A percentile compares a stretch with the other conserved stretches of the same genome.
Conservation (phyloP, 2,113 vertebrate species). For the Morone saxatilis region DNA sequence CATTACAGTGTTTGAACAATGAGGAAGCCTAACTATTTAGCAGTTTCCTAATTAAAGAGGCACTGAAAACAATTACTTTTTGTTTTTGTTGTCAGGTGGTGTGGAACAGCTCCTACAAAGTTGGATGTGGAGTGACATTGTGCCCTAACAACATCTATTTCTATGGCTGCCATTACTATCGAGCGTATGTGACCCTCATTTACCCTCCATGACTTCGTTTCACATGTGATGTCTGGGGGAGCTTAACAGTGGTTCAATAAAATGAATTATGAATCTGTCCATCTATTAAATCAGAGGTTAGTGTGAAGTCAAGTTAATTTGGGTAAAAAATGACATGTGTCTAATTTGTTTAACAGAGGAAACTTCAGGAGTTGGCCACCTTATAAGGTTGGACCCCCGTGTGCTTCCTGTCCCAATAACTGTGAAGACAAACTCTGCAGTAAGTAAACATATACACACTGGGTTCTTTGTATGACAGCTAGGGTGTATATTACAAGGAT, state of each 20-base stretch:
- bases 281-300: not conserved
- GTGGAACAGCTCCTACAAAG: constrained; percentile 79
- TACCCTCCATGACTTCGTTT: not conserved
- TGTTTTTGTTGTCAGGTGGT: constrained; percentile 72
- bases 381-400: constrained; percentile 66
- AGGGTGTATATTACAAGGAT: not conserved
- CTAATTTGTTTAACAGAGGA: constrained; percentile 68
- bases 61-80: not conserved
- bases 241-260: not conserved
- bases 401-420: constrained; percentile 69
- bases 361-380: constrained; percentile 72
- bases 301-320: no score
- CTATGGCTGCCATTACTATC: constrained; percentile 81
- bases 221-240: not conserved
- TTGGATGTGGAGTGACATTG: constrained; percentile 74
- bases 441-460: constrained; percentile 58
- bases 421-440: constrained; percentile 82
- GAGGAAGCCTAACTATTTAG: not conserved
- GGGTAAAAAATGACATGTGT: not conserved
- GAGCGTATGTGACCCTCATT: constrained; percentile 74
- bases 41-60: not conserved
- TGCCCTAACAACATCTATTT: constrained; percentile 67
- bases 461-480: not conserved
- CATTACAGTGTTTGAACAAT: not conserved
- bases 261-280: not conserved